These are phyloP conservation scores for Gymnarchus niloticus DNA, from an alignment of 2,113 vertebrate genomes.

Conservation along the genomic window DNA sequence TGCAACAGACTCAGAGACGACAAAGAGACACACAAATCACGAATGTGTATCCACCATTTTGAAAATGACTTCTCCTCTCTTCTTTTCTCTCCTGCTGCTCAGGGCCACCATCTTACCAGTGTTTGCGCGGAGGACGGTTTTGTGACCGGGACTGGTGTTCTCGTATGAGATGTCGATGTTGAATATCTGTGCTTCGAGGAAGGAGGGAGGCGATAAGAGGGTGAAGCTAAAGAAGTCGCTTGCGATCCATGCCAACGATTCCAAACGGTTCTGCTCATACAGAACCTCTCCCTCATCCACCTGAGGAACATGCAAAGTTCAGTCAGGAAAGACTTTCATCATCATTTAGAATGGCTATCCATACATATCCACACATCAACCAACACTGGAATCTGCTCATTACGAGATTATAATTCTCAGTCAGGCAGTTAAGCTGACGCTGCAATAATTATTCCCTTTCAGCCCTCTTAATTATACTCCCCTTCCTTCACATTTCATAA, in stretches of 20 bases:
- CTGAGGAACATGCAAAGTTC: conserved; percentile 47
- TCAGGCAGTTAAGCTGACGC: neutral
- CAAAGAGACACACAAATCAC: neutral
- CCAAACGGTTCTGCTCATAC: conserved; percentile 63
- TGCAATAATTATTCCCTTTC: neutral
- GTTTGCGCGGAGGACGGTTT: conserved; percentile 72
- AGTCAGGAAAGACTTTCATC: neutral
- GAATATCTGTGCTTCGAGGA: conserved; percentile 68
- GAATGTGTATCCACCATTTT: neutral
- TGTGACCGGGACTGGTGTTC: conserved; percentile 58
- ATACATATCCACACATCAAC: neutral
- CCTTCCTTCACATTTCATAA: neutral
- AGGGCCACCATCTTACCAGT: conserved; percentile 61
- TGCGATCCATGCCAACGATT: conserved; percentile 63
- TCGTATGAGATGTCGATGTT: conserved; percentile 78
- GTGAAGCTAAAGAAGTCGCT: conserved; percentile 76
- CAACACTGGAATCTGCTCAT: neutral
- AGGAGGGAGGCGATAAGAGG: conserved; percentile 66
- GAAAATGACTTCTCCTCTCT: neutral
- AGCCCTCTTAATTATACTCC: neutral
- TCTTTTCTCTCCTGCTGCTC: neutral
- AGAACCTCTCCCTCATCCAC: conserved; percentile 68
- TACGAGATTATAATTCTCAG: neutral
- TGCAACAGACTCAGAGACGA: neutral
- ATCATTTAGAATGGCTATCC: too few species aligned